Evolutionary conservation across 2,888 invertebrate genomes (phyloP).

Genomic region (Hoplodrina blanda): DNA sequence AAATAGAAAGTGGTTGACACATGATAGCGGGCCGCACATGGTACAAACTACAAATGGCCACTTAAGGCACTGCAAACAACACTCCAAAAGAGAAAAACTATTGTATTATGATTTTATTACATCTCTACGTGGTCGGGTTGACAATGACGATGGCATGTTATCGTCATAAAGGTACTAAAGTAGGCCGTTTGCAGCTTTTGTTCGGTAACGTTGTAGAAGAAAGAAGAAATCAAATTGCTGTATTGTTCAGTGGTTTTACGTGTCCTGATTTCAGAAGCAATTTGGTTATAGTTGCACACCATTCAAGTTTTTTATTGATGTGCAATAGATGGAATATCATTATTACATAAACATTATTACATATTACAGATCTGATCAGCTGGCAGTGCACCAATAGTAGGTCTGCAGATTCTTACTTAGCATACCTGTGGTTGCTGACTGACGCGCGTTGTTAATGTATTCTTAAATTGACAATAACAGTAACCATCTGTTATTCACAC

Average conservation of each 20-base stretch:
- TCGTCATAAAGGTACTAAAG: constrained; percentile 9
- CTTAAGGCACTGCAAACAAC: constrained; percentile 38
- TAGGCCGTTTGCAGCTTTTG: constrained; percentile 17
- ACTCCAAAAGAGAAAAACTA: constrained; percentile 43
- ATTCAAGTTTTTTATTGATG: too few species aligned
- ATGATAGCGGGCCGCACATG: constrained; percentile 49
- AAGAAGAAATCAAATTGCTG: constrained; percentile 3
- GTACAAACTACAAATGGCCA: constrained; percentile 53
- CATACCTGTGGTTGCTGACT: too few species aligned
- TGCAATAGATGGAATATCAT: too few species aligned
- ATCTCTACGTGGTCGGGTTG: constrained; percentile 39
- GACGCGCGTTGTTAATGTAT: neutral
- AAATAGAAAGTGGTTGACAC: constrained; percentile 71
- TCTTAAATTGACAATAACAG: neutral
- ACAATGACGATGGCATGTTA: constrained; percentile 16
- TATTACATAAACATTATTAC: too few species aligned
- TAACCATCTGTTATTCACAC: neutral
- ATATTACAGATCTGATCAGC: too few species aligned
- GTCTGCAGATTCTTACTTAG: too few species aligned
- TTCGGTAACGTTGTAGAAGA: constrained; percentile 1
- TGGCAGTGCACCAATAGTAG: too few species aligned
- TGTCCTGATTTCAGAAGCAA: neutral
- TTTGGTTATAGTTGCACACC: neutral
- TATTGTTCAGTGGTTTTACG: neutral
- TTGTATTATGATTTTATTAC: constrained; percentile 59